Conservation (phyloP, 2,797 vertebrate species). For the Helicolenus hilgendorfi region DNA sequence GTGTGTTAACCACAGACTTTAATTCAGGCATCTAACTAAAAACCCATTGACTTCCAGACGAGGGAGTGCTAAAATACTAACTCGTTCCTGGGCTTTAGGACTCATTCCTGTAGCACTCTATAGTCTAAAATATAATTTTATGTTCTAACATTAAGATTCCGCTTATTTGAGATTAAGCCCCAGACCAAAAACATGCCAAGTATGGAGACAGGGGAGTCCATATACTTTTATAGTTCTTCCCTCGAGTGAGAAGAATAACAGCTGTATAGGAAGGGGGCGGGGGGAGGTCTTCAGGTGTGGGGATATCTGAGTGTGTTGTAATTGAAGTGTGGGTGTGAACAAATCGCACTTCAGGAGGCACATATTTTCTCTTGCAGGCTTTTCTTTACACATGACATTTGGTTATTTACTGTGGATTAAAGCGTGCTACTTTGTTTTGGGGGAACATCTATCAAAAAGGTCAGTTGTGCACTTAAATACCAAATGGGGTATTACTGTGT, state of each 20-base stretch:
- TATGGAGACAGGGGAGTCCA: neutral
- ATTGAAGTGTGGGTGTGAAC: slow-evolving; percentile 20
- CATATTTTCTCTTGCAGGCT: slow-evolving; percentile 5
- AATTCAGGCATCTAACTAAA: too few relatives aligned
- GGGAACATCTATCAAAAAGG: slow-evolving; percentile 3
- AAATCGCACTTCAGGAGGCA: slow-evolving; percentile 3
- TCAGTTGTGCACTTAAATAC: slow-evolving; percentile 1
- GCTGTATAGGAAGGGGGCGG: neutral
- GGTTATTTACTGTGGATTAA: slow-evolving; percentile 31
- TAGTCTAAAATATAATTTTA: neutral
- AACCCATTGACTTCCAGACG: too few relatives aligned
- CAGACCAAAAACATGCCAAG: neutral
- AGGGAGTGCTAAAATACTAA: too few relatives aligned
- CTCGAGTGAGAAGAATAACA: slow-evolving; percentile 27
- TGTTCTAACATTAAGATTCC: neutral
- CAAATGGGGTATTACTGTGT: neutral
- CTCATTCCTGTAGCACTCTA: neutral
- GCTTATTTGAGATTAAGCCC: neutral
- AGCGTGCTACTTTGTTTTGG: neutral
- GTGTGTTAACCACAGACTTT: too few relatives aligned
- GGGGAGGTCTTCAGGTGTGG: neutral
- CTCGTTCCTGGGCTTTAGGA: too few relatives aligned
- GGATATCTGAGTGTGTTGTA: slow-evolving; percentile 17
- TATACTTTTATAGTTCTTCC: neutral
- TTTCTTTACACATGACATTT: slow-evolving; percentile 18